These are phyloP conservation scores for Apus apus DNA, from an alignment of 2,113 vertebrate genomes.

Conservation along the genomic window DNA sequence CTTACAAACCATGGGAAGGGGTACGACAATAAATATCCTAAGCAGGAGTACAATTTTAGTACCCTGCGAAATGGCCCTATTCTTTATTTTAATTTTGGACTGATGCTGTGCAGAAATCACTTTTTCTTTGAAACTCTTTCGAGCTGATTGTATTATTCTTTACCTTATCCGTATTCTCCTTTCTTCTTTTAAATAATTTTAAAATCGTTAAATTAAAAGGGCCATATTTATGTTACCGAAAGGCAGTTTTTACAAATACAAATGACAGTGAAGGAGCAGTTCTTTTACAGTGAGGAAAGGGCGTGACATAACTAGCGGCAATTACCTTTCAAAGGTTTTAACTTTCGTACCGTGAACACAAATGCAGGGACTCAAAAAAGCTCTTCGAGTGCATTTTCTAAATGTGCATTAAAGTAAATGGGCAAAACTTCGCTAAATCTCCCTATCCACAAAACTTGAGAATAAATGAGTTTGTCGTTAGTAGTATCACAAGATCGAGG, in stretches of 20 bases:
- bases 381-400: background rate
- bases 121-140: background rate
- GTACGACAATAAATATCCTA: background rate
- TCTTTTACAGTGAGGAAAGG: background rate
- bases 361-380: background rate
- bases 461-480: background rate
- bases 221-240: background rate
- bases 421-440: constrained; percentile 13
- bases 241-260: background rate
- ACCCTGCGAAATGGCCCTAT: background rate
- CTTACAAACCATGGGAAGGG: background rate
- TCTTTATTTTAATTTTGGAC: background rate
- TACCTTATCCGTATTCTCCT: background rate
- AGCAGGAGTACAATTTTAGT: background rate
- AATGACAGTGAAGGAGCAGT: background rate
- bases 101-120: background rate
- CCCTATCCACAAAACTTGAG: background rate
- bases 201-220: background rate
- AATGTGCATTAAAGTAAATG: background rate
- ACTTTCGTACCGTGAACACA: background rate
- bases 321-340: constrained; percentile 6
- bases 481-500: constrained; percentile 4
- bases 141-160: background rate
- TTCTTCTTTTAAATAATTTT: background rate
- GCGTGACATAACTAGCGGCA: background rate